These are phyloP conservation scores for Mustelus asterias DNA, from an alignment of 2,113 vertebrate genomes.

Conservation along the genomic window DNA sequence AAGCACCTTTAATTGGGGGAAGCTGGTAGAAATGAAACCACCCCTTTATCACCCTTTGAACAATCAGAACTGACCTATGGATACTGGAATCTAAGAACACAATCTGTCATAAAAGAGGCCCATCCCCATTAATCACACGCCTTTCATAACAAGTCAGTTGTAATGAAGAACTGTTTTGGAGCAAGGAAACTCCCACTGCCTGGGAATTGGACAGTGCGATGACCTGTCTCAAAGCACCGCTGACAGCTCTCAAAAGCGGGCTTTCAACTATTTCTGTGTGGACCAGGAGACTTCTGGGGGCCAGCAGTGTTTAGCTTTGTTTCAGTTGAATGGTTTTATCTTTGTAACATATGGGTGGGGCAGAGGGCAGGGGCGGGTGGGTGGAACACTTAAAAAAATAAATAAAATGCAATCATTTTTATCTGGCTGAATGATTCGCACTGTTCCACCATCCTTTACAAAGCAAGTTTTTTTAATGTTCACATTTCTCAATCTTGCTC, in stretches of 20 bases:
- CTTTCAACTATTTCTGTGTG: not conserved
- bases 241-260: not conserved
- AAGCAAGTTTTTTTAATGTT: not conserved
- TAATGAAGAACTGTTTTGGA: not conserved
- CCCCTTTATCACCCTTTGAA: not conserved
- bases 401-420: not conserved
- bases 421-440: not conserved
- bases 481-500: not conserved
- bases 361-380: too few species aligned
- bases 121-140: constrained; percentile 4
- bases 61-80: not conserved
- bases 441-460: not conserved
- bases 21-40: not conserved
- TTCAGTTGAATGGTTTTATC: not conserved
- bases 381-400: not conserved
- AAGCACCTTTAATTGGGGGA: not conserved
- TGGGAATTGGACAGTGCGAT: not conserved
- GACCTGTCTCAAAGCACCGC: not conserved
- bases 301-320: not conserved
- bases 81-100: not conserved
- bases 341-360: not conserved
- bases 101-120: not conserved
- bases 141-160: not conserved
- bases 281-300: not conserved
- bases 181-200: not conserved